phyloP scores from a whole-genome alignment of 2,888 invertebrate species.

The Ceraclea dissimilis region DNA sequence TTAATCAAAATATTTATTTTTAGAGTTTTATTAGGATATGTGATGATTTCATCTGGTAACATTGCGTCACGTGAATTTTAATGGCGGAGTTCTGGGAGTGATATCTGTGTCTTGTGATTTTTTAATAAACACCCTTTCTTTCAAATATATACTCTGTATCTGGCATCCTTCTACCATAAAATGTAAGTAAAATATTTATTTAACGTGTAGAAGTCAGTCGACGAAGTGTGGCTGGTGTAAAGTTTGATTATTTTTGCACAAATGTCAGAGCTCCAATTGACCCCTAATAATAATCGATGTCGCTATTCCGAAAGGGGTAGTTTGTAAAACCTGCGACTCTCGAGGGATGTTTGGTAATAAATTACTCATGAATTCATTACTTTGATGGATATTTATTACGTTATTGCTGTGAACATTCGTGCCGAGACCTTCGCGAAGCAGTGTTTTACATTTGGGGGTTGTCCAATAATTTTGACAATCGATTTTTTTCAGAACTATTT shows the following conservation, averaged over 20 bases:
- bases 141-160: not conserved
- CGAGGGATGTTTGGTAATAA: too few relatives aligned
- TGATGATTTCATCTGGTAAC: conserved; percentile 35
- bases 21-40: not conserved
- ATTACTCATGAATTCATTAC: too few relatives aligned
- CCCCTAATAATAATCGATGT: not conserved
- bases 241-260: not conserved
- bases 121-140: conserved; percentile 16
- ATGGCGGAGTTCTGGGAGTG: conserved; percentile 50
- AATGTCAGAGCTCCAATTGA: not conserved
- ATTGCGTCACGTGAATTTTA: conserved; percentile 59
- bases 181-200: not conserved
- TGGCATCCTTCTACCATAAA: not conserved
- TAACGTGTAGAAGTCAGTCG: too few relatives aligned
- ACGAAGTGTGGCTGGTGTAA: too few relatives aligned
- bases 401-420: too few relatives aligned
- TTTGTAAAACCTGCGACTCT: not conserved
- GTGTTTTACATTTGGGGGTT: too few relatives aligned
- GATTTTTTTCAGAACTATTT: too few relatives aligned
- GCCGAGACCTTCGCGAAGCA: too few relatives aligned
- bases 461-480: too few relatives aligned
- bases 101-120: conserved; percentile 53
- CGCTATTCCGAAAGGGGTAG: not conserved
- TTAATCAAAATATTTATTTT: not conserved
- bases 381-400: too few relatives aligned